Evolutionary conservation across 2,113 vertebrate species (phyloP).

Genomic region (Panurus biarmicus): DNA sequence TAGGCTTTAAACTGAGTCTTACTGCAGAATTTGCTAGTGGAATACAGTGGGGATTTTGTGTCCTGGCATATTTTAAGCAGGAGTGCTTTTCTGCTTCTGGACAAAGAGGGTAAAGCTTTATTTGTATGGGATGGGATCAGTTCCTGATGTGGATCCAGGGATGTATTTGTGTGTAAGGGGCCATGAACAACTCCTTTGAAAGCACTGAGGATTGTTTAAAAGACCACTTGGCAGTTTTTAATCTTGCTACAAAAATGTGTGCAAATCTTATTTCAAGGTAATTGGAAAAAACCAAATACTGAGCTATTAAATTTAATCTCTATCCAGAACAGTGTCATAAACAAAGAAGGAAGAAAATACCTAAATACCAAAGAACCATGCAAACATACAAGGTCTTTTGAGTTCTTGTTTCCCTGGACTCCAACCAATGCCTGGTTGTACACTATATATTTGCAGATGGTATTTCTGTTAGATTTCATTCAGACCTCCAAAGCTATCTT

Average conservation of each 20-base stretch:
- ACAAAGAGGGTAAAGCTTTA: neutral
- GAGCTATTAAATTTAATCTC: neutral
- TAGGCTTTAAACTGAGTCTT: neutral
- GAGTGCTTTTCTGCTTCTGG: neutral
- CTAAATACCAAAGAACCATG: neutral
- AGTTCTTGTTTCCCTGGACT: neutral
- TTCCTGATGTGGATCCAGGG: neutral
- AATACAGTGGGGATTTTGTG: neutral
- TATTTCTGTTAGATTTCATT: neutral
- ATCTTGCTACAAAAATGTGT: constrained; percentile 6
- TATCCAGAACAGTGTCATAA: neutral
- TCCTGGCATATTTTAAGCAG: neutral
- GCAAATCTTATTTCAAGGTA: constrained; percentile 14
- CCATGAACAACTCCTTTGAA: neutral
- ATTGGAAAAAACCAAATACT: neutral
- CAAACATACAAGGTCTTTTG: neutral
- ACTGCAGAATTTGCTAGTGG: neutral
- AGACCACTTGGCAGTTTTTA: neutral
- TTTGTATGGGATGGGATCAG: neutral
- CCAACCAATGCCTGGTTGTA: neutral
- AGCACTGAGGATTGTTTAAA: neutral
- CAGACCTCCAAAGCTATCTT: neutral
- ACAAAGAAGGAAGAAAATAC: neutral
- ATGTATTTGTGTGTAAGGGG: neutral
- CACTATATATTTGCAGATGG: neutral